Evolutionary conservation across 2,888 invertebrate species (phyloP).

Genomic region (Drosophila rubida): DNA sequence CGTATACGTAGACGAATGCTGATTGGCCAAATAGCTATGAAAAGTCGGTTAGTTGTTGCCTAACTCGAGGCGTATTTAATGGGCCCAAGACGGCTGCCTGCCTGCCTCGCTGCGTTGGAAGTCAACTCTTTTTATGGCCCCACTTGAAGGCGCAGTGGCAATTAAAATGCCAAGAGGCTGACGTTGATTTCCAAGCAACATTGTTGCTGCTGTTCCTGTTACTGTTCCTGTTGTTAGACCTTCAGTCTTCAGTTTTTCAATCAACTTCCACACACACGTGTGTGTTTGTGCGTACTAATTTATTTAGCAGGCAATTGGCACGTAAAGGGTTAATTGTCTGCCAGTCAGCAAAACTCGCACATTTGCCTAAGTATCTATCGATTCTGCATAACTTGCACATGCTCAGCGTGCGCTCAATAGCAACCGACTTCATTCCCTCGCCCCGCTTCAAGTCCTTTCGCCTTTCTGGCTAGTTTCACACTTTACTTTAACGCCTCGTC

Average conservation of each 20-base stretch:
- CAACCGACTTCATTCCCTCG: not conserved
- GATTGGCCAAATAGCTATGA: conserved; percentile 38
- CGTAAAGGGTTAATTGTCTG: conserved; percentile 76
- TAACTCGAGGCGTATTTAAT: conserved; percentile 42
- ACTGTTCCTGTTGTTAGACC: conserved; percentile 31
- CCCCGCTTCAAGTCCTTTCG: not conserved
- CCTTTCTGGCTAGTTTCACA: conserved; percentile 47
- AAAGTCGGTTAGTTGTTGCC: conserved; percentile 28
- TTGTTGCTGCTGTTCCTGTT: conserved; percentile 29
- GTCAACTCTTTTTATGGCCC: conserved; percentile 53
- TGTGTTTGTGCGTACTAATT: conserved; percentile 43
- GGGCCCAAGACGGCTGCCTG: conserved; percentile 13
- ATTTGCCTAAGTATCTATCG: conserved; percentile 52
- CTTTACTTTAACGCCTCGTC: conserved; percentile 63
- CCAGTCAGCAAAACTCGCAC: conserved; percentile 62
- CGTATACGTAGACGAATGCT: conserved; percentile 37
- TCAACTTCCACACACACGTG: conserved; percentile 22
- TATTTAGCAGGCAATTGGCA: conserved; percentile 70
- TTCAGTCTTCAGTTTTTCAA: conserved; percentile 48
- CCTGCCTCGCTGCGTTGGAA: conserved; percentile 36
- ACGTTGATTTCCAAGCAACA: conserved; percentile 51
- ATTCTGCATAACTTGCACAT: conserved; percentile 72
- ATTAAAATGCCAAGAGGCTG: conserved; percentile 59
- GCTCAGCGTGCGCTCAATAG: conserved; percentile 26
- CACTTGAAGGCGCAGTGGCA: conserved; percentile 51